A percentile compares a stretch with the other conserved stretches of the same genome.
Evolutionary conservation across 2,113 vertebrate genomes (phyloP).

Genomic region (Melospiza georgiana): DNA sequence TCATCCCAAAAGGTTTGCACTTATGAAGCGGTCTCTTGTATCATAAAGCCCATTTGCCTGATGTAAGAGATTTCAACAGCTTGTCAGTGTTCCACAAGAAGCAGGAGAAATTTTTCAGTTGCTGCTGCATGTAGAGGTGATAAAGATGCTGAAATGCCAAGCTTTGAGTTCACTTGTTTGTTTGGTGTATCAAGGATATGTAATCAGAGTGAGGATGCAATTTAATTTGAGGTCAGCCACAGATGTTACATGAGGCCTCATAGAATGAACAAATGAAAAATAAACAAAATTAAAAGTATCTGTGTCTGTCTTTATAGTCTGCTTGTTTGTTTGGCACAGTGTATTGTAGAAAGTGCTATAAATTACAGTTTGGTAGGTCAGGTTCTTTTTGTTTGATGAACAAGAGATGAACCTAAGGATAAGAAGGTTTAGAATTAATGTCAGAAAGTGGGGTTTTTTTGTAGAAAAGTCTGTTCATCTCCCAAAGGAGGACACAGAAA

Average conservation of each 20-base stretch:
- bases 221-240: constrained; percentile 38
- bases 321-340: neutral
- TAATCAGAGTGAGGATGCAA: neutral
- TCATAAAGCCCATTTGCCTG: constrained; percentile 67
- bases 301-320: neutral
- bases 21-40: constrained; percentile 44
- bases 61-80: constrained; percentile 63
- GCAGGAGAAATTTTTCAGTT: neutral
- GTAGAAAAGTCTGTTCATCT: neutral
- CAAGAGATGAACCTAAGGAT: neutral
- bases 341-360: neutral
- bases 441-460: neutral
- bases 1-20: constrained; percentile 56
- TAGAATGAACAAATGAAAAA: constrained; percentile 13
- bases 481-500: neutral
- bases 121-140: neutral
- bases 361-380: neutral
- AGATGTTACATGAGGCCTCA: neutral
- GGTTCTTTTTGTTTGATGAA: neutral
- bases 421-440: neutral
- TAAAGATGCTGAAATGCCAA: neutral
- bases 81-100: constrained; percentile 5
- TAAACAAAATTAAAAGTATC: constrained; percentile 33
- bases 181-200: neutral
- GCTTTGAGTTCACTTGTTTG: neutral